Percentiles rank a stretch among this genome's conserved stretches.
Evolutionary conservation across 1,140 invertebrate species (phyloP).

Genomic region (Ganaspis sp.): DNA sequence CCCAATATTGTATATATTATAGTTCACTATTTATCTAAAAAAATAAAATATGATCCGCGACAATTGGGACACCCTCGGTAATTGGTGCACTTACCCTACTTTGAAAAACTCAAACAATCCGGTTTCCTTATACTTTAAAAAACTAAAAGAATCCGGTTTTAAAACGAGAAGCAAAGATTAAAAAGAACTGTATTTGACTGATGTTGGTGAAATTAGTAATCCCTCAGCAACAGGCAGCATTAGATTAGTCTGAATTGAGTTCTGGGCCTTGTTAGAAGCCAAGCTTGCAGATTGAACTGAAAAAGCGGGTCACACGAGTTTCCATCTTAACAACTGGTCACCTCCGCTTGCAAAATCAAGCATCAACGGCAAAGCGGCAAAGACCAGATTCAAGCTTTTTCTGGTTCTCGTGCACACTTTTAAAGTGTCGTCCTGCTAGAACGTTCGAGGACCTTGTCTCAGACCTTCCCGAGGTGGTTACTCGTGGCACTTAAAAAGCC

Average conservation of each 20-base stretch:
- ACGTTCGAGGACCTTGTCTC: constrained; percentile 70
- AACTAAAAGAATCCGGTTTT: too few relatives aligned
- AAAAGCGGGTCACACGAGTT: constrained; percentile 71
- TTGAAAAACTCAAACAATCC: too few relatives aligned
- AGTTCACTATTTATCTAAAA: too few relatives aligned
- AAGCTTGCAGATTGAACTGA: constrained; percentile 74
- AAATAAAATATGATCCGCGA: too few relatives aligned
- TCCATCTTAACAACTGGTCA: constrained; percentile 66
- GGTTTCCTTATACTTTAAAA: too few relatives aligned
- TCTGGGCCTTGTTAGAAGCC: constrained; percentile 52
- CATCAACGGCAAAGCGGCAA: constrained; percentile 66
- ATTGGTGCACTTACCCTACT: too few relatives aligned
- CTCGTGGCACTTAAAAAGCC: constrained; percentile 60
- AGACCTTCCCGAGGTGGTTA: constrained; percentile 75
- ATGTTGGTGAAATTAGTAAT: constrained; percentile 32
- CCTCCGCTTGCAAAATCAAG: constrained; percentile 65
- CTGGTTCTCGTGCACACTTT: constrained; percentile 73
- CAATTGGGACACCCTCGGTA: too few relatives aligned
- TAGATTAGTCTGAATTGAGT: constrained; percentile 77
- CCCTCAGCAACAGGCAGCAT: constrained; percentile 71
- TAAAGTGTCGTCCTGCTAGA: constrained; percentile 71
- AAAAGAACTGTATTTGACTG: constrained; percentile 1
- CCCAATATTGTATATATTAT: too few relatives aligned
- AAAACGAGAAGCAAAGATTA: too few relatives aligned
- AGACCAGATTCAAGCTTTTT: constrained; percentile 69